Evolutionary conservation across 2,888 invertebrate species (phyloP).

Genomic region (Orthosia incerta): DNA sequence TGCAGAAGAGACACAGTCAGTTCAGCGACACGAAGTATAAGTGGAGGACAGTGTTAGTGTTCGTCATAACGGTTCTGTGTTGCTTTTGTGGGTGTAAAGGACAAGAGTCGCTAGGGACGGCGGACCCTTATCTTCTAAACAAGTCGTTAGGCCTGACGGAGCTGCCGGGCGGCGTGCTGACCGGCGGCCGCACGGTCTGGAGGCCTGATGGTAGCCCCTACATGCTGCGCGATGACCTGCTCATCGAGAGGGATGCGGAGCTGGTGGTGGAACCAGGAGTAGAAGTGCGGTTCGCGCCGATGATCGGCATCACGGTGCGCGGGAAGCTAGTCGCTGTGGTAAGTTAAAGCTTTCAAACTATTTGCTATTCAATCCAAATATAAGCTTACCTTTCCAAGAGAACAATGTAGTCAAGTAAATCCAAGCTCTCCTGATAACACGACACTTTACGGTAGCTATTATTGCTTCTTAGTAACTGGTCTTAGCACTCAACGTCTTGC

Average conservation of each 20-base stretch:
- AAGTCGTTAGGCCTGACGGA: constrained; percentile 89
- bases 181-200: constrained; percentile 91
- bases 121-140: constrained; percentile 86
- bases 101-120: constrained; percentile 79
- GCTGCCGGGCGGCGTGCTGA: constrained; percentile 92
- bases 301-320: constrained; percentile 97
- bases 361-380: constrained; percentile 13
- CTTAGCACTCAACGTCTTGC: constrained; percentile 39
- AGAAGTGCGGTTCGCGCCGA: constrained; percentile 96
- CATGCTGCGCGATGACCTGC: constrained; percentile 94
- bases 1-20: constrained; percentile 89
- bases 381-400: neutral
- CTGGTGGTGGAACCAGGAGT: constrained; percentile 97
- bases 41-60: constrained; percentile 87
- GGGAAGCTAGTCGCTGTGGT: constrained; percentile 97
- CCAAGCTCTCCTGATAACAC: constrained; percentile 8
- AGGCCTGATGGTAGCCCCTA: constrained; percentile 93
- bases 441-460: constrained; percentile 16
- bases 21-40: constrained; percentile 90
- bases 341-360: constrained; percentile 81
- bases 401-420: neutral
- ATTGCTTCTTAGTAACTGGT: constrained; percentile 34
- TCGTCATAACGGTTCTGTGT: constrained; percentile 73
- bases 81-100: constrained; percentile 78
- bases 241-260: constrained; percentile 94